phyloP scores from a whole-genome alignment of 1,140 invertebrate species.

The Zaprionus inermis region DNA sequence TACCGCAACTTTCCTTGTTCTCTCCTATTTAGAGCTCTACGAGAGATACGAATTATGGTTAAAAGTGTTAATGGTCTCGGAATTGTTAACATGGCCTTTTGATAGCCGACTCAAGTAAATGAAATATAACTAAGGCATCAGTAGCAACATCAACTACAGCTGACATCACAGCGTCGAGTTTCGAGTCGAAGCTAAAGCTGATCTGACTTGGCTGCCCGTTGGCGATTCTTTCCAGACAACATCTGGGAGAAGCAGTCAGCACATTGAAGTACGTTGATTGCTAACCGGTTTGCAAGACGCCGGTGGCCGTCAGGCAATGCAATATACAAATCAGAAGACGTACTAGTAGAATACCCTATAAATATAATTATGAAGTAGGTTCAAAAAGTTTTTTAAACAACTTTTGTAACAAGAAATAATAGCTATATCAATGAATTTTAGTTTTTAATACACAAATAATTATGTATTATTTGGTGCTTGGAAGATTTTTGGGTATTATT shows the following conservation, averaged over 20 bases:
- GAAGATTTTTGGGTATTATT: constrained; percentile 12
- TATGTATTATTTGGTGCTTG: too few relatives aligned
- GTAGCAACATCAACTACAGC: constrained; percentile 14
- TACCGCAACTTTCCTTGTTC: neutral
- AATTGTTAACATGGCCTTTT: constrained; percentile 69
- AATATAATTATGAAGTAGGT: neutral
- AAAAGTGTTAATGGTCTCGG: constrained; percentile 57
- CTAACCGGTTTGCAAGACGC: constrained; percentile 34
- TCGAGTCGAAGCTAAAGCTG: constrained; percentile 14
- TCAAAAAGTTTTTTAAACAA: too few relatives aligned
- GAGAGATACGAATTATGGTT: constrained; percentile 43
- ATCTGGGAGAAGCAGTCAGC: constrained; percentile 33
- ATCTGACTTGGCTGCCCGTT: constrained; percentile 19
- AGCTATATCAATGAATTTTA: too few relatives aligned
- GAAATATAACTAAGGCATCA: constrained; percentile 5
- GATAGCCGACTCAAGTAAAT: constrained; percentile 25
- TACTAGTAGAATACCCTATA: constrained; percentile 16
- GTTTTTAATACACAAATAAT: too few relatives aligned
- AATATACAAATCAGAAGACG: neutral
- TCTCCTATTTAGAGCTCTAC: neutral
- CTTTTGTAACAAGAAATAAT: too few relatives aligned
- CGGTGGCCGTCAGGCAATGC: neutral
- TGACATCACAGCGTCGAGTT: constrained; percentile 34
- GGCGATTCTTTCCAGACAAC: constrained; percentile 65
- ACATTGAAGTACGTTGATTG: constrained; percentile 24